A percentile compares a stretch with the other conserved stretches of the same genome.
Conservation (phyloP, 1,140 invertebrate species). For the Pararge aegeria region DNA sequence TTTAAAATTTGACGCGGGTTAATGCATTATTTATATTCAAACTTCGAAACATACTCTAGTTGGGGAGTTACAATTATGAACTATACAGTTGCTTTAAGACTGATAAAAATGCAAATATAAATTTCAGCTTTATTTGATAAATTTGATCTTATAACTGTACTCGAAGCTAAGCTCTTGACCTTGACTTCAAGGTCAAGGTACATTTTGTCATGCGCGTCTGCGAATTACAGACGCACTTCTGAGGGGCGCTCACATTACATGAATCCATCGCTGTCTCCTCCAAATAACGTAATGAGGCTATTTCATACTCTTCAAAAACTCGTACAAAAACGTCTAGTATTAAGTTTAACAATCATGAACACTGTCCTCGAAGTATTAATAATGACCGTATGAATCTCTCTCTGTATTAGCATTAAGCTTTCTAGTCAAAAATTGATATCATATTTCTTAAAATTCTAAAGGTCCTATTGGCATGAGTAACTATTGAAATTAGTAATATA, state of each 20-base stretch:
- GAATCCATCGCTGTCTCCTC: not conserved
- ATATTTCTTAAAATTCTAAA: conserved; percentile 44
- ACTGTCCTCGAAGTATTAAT: conserved; percentile 59
- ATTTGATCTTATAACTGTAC: no score
- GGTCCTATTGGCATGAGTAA: conserved; percentile 26
- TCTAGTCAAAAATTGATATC: conserved; percentile 77
- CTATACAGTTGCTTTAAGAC: no score
- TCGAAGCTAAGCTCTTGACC: no score
- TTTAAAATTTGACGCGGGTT: no score
- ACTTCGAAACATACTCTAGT: no score
- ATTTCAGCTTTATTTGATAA: no score
- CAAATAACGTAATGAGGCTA: conserved; percentile 13
- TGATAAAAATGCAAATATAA: no score
- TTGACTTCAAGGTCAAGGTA: no score
- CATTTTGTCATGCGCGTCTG: no score
- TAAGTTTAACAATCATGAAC: conserved; percentile 7
- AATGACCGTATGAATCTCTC: conserved; percentile 69
- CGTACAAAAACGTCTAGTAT: conserved; percentile 7
- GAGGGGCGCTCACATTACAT: not conserved
- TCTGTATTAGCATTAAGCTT: conserved; percentile 73
- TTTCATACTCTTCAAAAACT: conserved; percentile 3
- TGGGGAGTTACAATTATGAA: no score
- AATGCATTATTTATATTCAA: no score
- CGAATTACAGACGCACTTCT: not conserved
- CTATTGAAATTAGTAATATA: conserved; percentile 23